Evolutionary conservation across 2,113 vertebrate species (phyloP).

Genomic region (Cebidichthys violaceus): DNA sequence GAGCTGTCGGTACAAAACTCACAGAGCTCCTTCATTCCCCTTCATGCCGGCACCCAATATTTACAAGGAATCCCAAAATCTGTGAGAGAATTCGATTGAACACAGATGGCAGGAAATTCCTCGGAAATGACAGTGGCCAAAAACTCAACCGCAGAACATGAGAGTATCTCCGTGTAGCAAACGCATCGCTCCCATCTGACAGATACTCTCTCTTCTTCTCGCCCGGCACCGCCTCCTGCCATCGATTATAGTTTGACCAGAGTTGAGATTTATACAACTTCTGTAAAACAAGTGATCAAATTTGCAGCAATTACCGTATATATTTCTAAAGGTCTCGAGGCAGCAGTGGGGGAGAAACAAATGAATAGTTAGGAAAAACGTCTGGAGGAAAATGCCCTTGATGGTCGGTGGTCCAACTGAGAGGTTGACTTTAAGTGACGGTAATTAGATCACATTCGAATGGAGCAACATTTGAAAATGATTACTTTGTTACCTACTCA

Average conservation of each 20-base stretch:
- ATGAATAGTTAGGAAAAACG: constrained; percentile 72
- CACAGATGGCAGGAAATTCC: constrained; percentile 99
- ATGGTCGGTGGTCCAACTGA: constrained; percentile 72
- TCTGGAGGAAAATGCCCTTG: constrained; percentile 61
- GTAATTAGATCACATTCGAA: constrained; percentile 81
- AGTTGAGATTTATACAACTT: constrained; percentile 89
- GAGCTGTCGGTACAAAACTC: constrained; percentile 83
- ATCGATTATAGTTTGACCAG: constrained; percentile 88
- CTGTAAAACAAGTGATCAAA: constrained; percentile 93
- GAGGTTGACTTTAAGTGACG: constrained; percentile 74
- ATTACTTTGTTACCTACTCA: constrained; percentile 80
- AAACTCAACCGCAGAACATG: constrained; percentile 94
- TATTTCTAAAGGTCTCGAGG: constrained; percentile 71
- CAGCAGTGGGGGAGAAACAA: constrained; percentile 77
- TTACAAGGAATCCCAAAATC: constrained; percentile 94
- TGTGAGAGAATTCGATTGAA: constrained; percentile 97
- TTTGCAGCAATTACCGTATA: constrained; percentile 90
- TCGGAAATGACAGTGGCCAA: constrained; percentile 97
- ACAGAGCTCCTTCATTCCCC: constrained; percentile 80
- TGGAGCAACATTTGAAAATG: constrained; percentile 81
- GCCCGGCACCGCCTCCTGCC: constrained; percentile 79
- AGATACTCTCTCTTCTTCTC: constrained; percentile 82
- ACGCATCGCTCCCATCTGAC: constrained; percentile 85
- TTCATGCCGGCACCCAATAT: constrained; percentile 91
- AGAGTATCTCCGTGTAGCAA: constrained; percentile 89